Percentiles rank a stretch among this genome's conserved stretches.
Conservation (phyloP, 2,888 invertebrate species). For the Camptogramma bilineatum region DNA sequence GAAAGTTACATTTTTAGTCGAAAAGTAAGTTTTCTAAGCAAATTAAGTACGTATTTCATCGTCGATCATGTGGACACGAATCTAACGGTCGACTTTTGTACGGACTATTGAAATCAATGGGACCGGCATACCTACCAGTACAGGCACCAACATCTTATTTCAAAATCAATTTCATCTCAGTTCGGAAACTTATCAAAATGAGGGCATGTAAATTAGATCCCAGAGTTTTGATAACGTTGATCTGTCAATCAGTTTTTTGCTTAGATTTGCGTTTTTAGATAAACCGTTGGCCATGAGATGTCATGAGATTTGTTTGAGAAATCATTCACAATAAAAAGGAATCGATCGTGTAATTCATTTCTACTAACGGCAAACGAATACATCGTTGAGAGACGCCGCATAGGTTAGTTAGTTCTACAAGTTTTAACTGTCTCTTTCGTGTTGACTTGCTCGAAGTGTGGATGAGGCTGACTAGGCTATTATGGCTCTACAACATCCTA, state of each 20-base stretch:
- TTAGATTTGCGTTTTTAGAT: conserved; percentile 4
- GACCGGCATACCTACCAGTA: conserved; percentile 27
- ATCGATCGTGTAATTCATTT: neutral
- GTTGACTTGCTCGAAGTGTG: too few species aligned
- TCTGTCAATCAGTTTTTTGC: conserved; percentile 26
- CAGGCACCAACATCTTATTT: conserved; percentile 31
- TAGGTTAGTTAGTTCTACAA: neutral
- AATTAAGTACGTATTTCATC: conserved; percentile 59
- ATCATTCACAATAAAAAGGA: neutral
- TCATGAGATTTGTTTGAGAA: conserved; percentile 5
- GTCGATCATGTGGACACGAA: conserved; percentile 68
- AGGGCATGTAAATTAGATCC: conserved; percentile 24
- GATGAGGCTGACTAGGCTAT: too few species aligned
- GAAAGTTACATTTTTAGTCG: conserved; percentile 69
- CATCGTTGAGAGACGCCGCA: neutral
- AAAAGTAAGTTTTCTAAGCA: conserved; percentile 59
- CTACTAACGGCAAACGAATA: neutral
- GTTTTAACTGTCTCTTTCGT: too few species aligned
- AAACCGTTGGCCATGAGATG: conserved; percentile 1
- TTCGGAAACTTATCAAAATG: conserved; percentile 23
- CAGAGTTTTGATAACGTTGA: conserved; percentile 19
- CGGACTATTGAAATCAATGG: conserved; percentile 52
- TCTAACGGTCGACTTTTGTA: conserved; percentile 66
- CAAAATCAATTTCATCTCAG: conserved; percentile 21
- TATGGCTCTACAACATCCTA: too few species aligned